Percentiles rank a stretch among this genome's conserved stretches.
These are phyloP conservation scores for Falco columbarius DNA, from an alignment of 2,797 vertebrate genomes.

Conservation along the genomic window DNA sequence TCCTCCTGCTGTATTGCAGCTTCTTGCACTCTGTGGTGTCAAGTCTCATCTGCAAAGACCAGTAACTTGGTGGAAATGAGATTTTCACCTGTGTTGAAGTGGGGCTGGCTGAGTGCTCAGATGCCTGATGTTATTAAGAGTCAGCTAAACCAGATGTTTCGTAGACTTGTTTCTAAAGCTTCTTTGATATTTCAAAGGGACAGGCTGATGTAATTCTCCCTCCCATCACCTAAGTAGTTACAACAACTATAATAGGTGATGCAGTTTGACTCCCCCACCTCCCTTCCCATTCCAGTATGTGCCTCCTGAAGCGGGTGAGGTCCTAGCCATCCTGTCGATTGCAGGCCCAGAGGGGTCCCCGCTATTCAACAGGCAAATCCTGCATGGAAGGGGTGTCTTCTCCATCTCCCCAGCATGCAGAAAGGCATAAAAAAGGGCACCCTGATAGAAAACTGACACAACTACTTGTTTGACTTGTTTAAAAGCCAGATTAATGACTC, in stretches of 20 bases:
- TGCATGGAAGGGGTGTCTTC: background rate
- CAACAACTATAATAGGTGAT: background rate
- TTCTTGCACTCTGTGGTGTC: background rate
- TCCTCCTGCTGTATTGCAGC: background rate
- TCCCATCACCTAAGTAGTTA: background rate
- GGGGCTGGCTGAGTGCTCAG: background rate
- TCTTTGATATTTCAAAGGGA: background rate
- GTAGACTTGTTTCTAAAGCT: background rate
- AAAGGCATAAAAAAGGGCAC: background rate
- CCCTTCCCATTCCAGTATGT: background rate
- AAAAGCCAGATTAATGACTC: background rate
- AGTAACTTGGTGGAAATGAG: background rate
- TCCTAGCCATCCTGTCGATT: background rate
- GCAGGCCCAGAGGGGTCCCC: rapidly evolving
- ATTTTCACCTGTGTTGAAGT: background rate
- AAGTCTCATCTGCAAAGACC: background rate
- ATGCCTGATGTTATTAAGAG: background rate
- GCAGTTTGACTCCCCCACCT: background rate
- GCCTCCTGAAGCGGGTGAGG: background rate
- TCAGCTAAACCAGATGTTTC: background rate
- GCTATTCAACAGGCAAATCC: background rate
- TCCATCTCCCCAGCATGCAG: background rate
- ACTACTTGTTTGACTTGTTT: background rate
- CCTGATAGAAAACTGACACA: background rate
- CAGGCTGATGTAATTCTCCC: background rate